Evolutionary conservation across 2,888 invertebrate genomes (phyloP).

Genomic region (Eristalinus aeneus): DNA sequence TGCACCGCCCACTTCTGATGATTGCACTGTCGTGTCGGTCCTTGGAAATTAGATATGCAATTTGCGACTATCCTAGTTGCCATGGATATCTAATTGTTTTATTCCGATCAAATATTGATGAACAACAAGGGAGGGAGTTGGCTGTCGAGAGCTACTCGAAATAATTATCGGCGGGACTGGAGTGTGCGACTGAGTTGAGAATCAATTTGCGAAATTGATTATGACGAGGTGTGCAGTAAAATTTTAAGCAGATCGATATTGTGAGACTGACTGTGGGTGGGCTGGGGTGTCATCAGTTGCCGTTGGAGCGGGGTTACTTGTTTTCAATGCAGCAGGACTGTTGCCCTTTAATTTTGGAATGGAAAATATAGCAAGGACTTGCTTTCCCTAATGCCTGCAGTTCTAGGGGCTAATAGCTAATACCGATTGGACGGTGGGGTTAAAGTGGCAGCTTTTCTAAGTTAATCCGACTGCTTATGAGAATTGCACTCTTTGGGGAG

Average conservation of each 20-base stretch:
- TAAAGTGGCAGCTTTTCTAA: too few relatives aligned
- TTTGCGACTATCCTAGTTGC: constrained; percentile 44
- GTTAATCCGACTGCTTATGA: too few relatives aligned
- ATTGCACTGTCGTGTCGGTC: constrained; percentile 19
- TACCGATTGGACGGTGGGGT: too few relatives aligned
- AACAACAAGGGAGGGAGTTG: constrained; percentile 13
- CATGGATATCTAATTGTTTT: constrained; percentile 56
- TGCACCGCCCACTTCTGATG: neutral
- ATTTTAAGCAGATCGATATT: constrained; percentile 17
- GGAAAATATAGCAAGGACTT: too few relatives aligned
- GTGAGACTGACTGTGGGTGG: constrained; percentile 17
- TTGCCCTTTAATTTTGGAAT: too few relatives aligned
- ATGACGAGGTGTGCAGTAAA: constrained; percentile 39
- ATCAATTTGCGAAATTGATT: constrained; percentile 67
- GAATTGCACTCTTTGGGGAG: too few relatives aligned
- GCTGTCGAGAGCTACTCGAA: constrained; percentile 25
- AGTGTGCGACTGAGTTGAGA: constrained; percentile 30
- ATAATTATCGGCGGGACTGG: constrained; percentile 40
- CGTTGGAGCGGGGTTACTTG: neutral
- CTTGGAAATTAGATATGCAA: constrained; percentile 67
- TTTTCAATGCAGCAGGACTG: too few relatives aligned
- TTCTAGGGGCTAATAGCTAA: too few relatives aligned
- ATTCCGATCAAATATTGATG: constrained; percentile 66
- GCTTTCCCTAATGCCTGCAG: too few relatives aligned
- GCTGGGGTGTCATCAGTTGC: neutral